Evolutionary conservation across 1,140 invertebrate species (phyloP).

Genomic region (Macrobrachium rosenbergii): DNA sequence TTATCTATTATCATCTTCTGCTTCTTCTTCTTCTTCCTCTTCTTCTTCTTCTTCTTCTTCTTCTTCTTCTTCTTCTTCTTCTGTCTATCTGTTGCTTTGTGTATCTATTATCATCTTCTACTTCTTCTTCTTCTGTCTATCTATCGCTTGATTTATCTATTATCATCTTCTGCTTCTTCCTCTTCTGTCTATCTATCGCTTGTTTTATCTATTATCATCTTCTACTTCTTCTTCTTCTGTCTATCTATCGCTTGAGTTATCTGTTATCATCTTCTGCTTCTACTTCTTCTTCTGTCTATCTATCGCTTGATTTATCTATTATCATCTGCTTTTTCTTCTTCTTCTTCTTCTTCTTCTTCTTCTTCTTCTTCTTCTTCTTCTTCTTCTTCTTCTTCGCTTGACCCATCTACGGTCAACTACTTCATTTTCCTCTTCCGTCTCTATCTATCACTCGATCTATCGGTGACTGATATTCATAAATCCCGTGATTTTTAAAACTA

Average conservation of each 20-base stretch:
- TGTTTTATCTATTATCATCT: background rate
- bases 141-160: too few species aligned
- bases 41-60: constrained; percentile 2
- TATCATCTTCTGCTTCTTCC: background rate
- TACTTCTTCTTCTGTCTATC: background rate
- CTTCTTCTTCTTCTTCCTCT: background rate
- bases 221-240: background rate
- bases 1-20: background rate
- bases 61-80: constrained; percentile 1
- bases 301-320: background rate
- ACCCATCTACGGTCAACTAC: background rate
- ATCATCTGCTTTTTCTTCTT: background rate
- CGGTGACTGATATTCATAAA: background rate
- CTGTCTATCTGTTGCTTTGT: background rate
- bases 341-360: background rate
- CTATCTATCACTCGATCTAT: background rate
- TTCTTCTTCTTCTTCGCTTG: background rate
- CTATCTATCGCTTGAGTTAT: background rate
- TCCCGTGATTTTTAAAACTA: background rate
- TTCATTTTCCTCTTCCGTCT: background rate
- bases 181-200: background rate
- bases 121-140: background rate
- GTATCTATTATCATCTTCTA: background rate
- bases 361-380: constrained; percentile 1
- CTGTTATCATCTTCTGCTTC: too few species aligned